phyloP scores from a whole-genome alignment of 2,113 vertebrate genomes.

The Notothenia coriiceps region DNA sequence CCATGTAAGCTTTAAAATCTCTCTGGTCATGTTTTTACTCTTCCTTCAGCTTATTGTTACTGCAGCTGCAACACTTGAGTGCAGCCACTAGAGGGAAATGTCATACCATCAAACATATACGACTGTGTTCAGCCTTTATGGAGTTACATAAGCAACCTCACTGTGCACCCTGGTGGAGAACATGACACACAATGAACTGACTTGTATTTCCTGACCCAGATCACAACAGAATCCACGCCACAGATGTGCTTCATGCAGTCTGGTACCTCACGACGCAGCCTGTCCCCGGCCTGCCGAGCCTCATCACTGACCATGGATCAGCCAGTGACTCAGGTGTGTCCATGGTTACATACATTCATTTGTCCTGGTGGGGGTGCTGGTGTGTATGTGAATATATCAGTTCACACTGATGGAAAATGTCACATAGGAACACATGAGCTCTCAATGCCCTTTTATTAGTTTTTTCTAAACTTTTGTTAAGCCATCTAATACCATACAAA shows the following conservation, averaged over 20 bases:
- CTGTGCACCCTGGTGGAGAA: slow-evolving; percentile 70
- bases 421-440: slow-evolving; percentile 6
- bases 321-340: slow-evolving; percentile 92
- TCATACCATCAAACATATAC: slow-evolving; percentile 2
- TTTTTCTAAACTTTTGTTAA: slow-evolving; percentile 12
- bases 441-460: not conserved
- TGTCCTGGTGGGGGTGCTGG: slow-evolving; percentile 1
- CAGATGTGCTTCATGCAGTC: slow-evolving; percentile 97
- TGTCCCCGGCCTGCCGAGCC: slow-evolving; percentile 91
- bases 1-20: slow-evolving; percentile 89
- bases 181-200: slow-evolving; percentile 1
- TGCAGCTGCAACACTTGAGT: slow-evolving; percentile 19
- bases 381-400: not conserved
- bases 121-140: not conserved
- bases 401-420: not conserved
- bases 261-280: slow-evolving; percentile 98
- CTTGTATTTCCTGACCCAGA: slow-evolving; percentile 81
- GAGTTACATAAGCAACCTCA: slow-evolving; percentile 20
- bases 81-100: slow-evolving; percentile 59
- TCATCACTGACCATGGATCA: slow-evolving; percentile 90
- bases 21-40: not conserved
- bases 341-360: not conserved
- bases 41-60: not conserved
- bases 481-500: not conserved
- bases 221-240: slow-evolving; percentile 98